These are phyloP conservation scores for Chaetodon trifasciatus DNA, from an alignment of 2,797 vertebrate species.

Conservation along the genomic window DNA sequence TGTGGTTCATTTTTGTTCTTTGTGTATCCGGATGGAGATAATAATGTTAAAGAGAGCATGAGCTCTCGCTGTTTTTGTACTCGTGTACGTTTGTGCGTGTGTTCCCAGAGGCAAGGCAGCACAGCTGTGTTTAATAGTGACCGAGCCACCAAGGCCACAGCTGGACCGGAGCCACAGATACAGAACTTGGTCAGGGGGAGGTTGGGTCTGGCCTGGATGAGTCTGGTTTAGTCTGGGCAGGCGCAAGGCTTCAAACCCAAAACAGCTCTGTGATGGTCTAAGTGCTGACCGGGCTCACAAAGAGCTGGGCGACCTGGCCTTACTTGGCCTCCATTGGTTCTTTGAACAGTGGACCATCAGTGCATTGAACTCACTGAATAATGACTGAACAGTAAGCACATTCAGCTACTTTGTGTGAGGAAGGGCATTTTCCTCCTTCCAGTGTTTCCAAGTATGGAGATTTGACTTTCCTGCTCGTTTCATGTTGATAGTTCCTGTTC, in stretches of 20 bases:
- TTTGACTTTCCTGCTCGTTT: slow-evolving; percentile 31
- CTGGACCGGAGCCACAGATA: slow-evolving; percentile 58
- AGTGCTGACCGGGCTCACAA: slow-evolving; percentile 15
- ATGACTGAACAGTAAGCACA: slow-evolving; percentile 21
- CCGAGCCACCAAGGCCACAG: slow-evolving; percentile 56
- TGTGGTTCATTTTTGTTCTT: slow-evolving; percentile 57
- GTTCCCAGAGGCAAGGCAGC: slow-evolving; percentile 53
- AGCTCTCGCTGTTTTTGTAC: slow-evolving; percentile 40
- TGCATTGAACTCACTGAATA: slow-evolving; percentile 25
- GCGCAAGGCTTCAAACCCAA: slow-evolving; percentile 12
- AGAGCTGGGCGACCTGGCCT: background rate
- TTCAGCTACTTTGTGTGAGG: slow-evolving; percentile 9
- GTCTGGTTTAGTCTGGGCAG: slow-evolving; percentile 28
- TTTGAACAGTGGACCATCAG: slow-evolving; percentile 13
- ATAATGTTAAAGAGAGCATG: slow-evolving; percentile 67
- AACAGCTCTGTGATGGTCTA: slow-evolving; percentile 23
- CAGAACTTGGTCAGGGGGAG: background rate
- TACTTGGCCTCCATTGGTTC: slow-evolving; percentile 11
- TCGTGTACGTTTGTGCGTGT: slow-evolving; percentile 30
- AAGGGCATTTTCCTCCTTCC: background rate
- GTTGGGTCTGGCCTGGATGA: slow-evolving; percentile 22
- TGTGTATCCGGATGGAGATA: slow-evolving; percentile 63
- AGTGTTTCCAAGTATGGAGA: slow-evolving; percentile 12
- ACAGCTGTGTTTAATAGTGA: slow-evolving; percentile 82
- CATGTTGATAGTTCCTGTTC: slow-evolving; percentile 31